These are phyloP conservation scores for Oreochromis tanganicae DNA, from an alignment of 2,113 vertebrate species.

Conservation along the genomic window DNA sequence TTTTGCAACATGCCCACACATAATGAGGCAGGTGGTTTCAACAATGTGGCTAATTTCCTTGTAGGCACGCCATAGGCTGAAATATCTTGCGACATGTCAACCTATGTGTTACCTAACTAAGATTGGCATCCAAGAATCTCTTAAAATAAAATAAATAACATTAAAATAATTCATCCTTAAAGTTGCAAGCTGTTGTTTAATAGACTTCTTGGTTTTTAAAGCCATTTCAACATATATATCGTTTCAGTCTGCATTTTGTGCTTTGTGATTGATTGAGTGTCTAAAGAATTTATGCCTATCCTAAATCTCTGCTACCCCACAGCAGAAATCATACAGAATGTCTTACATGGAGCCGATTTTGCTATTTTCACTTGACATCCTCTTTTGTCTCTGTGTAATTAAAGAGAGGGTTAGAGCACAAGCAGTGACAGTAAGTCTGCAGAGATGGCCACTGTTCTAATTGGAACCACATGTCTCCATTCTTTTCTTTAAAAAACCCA, in stretches of 20 bases:
- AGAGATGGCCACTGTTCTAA: constrained; percentile 63
- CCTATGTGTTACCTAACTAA: not conserved
- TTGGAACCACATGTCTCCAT: constrained; percentile 59
- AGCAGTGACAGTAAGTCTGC: constrained; percentile 56
- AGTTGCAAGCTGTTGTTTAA: not conserved
- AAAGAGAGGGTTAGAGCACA: constrained; percentile 44
- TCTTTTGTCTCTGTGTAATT: constrained; percentile 63
- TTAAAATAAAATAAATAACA: not conserved
- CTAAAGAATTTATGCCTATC: not conserved
- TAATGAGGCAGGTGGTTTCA: not conserved
- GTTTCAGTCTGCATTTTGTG: not conserved
- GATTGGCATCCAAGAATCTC: not conserved
- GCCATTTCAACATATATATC: not conserved
- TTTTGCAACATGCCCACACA: not conserved
- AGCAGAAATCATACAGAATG: constrained; percentile 39
- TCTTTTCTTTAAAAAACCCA: constrained; percentile 23
- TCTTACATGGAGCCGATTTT: constrained; percentile 37
- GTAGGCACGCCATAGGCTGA: not conserved
- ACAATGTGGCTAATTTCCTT: not conserved
- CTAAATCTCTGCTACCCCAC: constrained; percentile 10
- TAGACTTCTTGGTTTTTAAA: not conserved
- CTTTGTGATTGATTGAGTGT: constrained; percentile 15
- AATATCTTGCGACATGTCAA: not conserved
- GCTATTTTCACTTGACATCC: constrained; percentile 60
- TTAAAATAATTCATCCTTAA: not conserved